Percentiles rank a stretch among this genome's conserved stretches.
phyloP scores from a whole-genome alignment of 2,113 vertebrate species.

The Ramphastos sulfuratus region DNA sequence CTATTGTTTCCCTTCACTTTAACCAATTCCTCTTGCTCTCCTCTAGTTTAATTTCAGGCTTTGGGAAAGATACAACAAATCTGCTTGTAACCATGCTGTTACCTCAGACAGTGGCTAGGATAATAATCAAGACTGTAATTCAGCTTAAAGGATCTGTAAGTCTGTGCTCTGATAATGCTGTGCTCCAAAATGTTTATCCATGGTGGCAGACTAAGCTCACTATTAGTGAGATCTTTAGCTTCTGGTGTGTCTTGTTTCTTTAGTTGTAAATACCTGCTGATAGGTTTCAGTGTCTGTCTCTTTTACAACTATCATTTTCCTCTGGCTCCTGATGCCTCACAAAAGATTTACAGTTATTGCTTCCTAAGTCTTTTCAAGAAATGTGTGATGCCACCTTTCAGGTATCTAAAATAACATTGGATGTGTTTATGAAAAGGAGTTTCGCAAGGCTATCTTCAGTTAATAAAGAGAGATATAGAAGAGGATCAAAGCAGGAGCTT shows the following conservation, averaged over 20 bases:
- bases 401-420: neutral
- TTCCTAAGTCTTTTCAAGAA: neutral
- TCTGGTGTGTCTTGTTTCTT: neutral
- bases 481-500: neutral
- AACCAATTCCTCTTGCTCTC: neutral
- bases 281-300: neutral
- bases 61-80: neutral
- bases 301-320: neutral
- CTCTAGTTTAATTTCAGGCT: neutral
- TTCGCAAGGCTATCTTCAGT: neutral
- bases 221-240: neutral
- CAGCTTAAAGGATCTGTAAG: constrained; percentile 45
- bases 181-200: neutral
- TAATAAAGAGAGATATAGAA: neutral
- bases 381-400: neutral
- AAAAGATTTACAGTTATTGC: neutral
- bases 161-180: neutral
- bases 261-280: neutral
- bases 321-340: neutral
- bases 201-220: neutral
- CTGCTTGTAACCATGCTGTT: neutral
- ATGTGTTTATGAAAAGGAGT: neutral
- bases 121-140: constrained; percentile 10
- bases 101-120: neutral
- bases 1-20: neutral